A percentile compares a stretch with the other conserved stretches of the same genome.
Conservation (phyloP, 2,797 vertebrate genomes). For the Psittacula derbiana region DNA sequence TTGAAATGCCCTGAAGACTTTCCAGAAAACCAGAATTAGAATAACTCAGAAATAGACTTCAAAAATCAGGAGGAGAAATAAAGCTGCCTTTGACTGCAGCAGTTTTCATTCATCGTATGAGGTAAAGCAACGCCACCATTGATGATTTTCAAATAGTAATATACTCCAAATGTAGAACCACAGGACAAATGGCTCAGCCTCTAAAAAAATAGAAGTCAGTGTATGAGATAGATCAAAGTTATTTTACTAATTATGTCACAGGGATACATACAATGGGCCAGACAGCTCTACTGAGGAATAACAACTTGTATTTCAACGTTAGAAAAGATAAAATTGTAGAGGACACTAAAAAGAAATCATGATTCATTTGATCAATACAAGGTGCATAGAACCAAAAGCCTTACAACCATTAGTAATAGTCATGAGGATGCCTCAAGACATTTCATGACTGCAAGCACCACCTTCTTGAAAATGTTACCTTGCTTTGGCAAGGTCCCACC, state of each 20-base stretch:
- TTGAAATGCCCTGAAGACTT: slow-evolving; percentile 1
- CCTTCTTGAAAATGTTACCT: neutral
- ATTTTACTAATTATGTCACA: neutral
- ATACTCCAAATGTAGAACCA: neutral
- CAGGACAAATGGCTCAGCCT: neutral
- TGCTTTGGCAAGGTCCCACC: neutral
- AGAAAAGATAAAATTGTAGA: neutral
- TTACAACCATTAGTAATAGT: neutral
- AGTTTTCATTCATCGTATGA: neutral
- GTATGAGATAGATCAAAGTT: neutral
- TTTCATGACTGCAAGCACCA: neutral
- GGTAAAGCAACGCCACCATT: neutral
- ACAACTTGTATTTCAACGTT: neutral
- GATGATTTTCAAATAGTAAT: neutral
- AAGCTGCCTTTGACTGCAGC: neutral
- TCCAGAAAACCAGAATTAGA: neutral
- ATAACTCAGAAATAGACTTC: neutral
- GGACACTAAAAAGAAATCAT: neutral
- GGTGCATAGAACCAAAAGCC: neutral
- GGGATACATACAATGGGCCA: neutral
- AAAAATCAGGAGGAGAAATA: neutral
- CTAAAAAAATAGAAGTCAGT: neutral
- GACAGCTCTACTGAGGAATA: neutral
- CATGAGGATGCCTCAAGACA: neutral
- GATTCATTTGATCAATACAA: neutral